Evolutionary conservation across 2,888 invertebrate genomes (phyloP).

Genomic region (Trachelus troglodyta): DNA sequence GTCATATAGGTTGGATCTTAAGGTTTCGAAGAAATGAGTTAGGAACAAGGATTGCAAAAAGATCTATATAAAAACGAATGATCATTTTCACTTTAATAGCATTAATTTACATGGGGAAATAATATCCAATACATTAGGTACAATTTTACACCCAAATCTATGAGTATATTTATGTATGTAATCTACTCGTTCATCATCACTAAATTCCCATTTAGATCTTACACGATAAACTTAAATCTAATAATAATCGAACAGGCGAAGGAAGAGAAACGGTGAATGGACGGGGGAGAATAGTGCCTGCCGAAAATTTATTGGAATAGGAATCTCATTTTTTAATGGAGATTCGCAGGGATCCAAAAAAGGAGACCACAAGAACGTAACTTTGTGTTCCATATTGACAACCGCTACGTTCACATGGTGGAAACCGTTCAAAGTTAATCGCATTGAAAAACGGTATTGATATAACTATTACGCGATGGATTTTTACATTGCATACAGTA

Average conservation of each 20-base stretch:
- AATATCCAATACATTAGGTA: neutral
- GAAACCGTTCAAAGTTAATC: too few species aligned
- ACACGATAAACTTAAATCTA: neutral
- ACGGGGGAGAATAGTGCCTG: neutral
- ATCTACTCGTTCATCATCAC: neutral
- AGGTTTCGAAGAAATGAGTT: too few species aligned
- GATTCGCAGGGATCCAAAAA: neutral
- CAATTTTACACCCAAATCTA: neutral
- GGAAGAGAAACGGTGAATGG: neutral
- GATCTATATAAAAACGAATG: too few species aligned
- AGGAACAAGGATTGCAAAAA: too few species aligned
- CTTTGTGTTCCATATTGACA: too few species aligned
- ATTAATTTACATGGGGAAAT: neutral
- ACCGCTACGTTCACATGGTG: too few species aligned
- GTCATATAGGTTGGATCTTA: too few species aligned
- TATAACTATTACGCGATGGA: too few species aligned
- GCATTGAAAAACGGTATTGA: too few species aligned
- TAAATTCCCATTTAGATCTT: neutral
- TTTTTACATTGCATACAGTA: too few species aligned
- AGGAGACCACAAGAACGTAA: neutral
- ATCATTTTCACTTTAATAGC: neutral
- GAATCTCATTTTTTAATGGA: neutral
- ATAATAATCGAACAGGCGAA: neutral
- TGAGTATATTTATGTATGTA: neutral
- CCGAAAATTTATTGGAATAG: neutral